Base-by-base conservation (phyloP, 1,140 invertebrate genomes). In the Macrocentrus cingulum region DNA sequence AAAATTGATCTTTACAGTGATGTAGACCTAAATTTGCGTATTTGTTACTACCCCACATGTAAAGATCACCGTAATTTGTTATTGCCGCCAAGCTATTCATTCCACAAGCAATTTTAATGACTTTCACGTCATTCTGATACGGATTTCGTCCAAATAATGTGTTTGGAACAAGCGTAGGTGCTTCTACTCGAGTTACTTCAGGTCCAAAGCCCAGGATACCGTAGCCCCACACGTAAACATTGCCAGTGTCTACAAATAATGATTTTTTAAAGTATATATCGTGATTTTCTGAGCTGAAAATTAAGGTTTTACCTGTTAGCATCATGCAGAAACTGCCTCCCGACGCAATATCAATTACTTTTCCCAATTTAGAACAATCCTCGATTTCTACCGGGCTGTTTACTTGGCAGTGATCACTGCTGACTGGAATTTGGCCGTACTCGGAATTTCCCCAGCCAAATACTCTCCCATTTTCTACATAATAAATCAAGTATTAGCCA, bases 371-470 rank as follows among this genome's bases (percentile, higher is more conserved):
- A 50, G 80, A 73, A 1, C 83, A 83, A 8, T 85, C 70, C 54
- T 84, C 77, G 1, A 97, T 66, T 63, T 87, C 79, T 9, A 82
- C 84, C 0, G 95, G 88, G 39, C 84, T 82, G 70, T 88, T 85
- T 7, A 91, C 74, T 74, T 91, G 89, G 49, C 81, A 80, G 51
- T 36, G 66, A n/a, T 76, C 69, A 15, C 25, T 56, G 1, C 56
- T 8, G 1, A 56, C n/a, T 32, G 81, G 68, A 25, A 99, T 78
- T 74, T 98, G 95, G 1, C 86, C 86, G 72, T 97, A 98, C 80
- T 99, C 97, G 1, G 91, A 90, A 74, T 97, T 98, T 16, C 97
- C 96, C 95, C 96, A 99, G 0, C 95, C 95, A 83, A 97, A 98
- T 1, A 97, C 82, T 67, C 97, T 91, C 15, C 95, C 95, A 71